Percentiles rank a stretch among this genome's conserved stretches.
phyloP scores from a whole-genome alignment of 2,888 invertebrate genomes.

The Phalera bucephala region DNA sequence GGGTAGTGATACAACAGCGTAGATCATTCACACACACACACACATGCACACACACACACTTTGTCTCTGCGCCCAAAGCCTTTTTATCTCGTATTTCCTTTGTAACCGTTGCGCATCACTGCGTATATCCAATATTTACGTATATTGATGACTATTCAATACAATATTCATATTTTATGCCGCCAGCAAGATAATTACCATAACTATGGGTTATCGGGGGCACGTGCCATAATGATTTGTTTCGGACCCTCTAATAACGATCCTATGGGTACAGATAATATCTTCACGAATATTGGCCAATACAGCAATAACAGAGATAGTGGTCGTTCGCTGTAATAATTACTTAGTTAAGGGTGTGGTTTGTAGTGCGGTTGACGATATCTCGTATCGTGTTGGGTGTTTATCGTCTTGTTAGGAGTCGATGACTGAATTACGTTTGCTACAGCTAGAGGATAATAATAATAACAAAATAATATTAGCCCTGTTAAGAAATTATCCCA shows the following conservation, averaged over 20 bases:
- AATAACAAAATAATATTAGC: no score
- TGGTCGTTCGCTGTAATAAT: conserved; percentile 41
- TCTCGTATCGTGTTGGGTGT: background rate
- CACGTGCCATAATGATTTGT: conserved; percentile 56
- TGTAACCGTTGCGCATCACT: no score
- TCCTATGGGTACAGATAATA: conserved; percentile 44
- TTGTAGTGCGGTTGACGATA: conserved; percentile 1
- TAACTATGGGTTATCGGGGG: conserved; percentile 50
- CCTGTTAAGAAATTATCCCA: no score
- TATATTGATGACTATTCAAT: conserved; percentile 11
- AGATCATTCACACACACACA: no score
- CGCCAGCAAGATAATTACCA: conserved; percentile 30
- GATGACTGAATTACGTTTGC: no score
- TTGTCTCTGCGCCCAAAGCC: no score
- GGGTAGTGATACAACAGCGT: no score
- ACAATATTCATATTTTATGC: conserved; percentile 25
- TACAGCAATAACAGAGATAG: conserved; percentile 38
- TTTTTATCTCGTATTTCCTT: no score
- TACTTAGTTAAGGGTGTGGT: conserved; percentile 24
- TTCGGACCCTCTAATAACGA: conserved; percentile 55
- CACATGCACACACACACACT: no score
- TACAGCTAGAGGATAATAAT: no score
- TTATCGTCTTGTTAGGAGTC: background rate
- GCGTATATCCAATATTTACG: background rate
- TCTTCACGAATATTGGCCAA: conserved; percentile 61